Conservation (phyloP, 2,888 invertebrate species). For the Volucella zonaria region DNA sequence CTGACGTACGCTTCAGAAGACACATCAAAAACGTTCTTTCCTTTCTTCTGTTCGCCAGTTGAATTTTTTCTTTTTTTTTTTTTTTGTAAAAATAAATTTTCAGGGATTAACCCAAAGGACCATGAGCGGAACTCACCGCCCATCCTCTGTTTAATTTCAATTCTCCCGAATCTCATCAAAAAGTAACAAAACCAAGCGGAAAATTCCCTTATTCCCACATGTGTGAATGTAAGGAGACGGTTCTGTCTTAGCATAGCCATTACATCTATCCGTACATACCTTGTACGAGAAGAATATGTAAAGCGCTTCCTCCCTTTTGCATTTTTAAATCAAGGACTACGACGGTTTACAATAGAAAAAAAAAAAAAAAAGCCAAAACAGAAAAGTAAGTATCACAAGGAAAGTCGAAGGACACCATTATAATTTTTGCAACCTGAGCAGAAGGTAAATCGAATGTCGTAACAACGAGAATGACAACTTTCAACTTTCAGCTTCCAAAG, state of each 20-base stretch:
- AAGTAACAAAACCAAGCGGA: constrained; percentile 34
- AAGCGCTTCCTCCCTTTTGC: constrained; percentile 16
- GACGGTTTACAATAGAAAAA: constrained; percentile 15
- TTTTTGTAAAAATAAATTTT: constrained; percentile 23
- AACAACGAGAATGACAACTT: constrained; percentile 1
- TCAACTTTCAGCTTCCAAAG: too few species aligned
- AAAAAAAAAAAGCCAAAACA: constrained; percentile 5
- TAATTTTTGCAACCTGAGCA: constrained; percentile 40
- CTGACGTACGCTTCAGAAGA: constrained; percentile 22
- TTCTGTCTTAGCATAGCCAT: neutral
- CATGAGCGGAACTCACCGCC: constrained; percentile 30
- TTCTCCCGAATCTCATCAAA: constrained; percentile 42
- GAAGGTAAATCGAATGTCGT: constrained; percentile 18
- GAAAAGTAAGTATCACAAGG: too few species aligned
- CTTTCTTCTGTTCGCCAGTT: constrained; percentile 19
- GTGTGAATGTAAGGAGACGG: constrained; percentile 4
- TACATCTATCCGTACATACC: neutral
- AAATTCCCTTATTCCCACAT: constrained; percentile 46
- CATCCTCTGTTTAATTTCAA: constrained; percentile 46
- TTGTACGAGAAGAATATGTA: neutral
- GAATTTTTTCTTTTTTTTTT: neutral
- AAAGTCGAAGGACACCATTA: constrained; percentile 49
- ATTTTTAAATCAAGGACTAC: constrained; percentile 41
- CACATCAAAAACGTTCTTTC: constrained; percentile 30
- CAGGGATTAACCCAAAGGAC: constrained; percentile 44